Percentiles rank a stretch among this genome's conserved stretches.
Evolutionary conservation across 2,888 invertebrate genomes (phyloP).

Genomic region (Chironomus tentans): DNA sequence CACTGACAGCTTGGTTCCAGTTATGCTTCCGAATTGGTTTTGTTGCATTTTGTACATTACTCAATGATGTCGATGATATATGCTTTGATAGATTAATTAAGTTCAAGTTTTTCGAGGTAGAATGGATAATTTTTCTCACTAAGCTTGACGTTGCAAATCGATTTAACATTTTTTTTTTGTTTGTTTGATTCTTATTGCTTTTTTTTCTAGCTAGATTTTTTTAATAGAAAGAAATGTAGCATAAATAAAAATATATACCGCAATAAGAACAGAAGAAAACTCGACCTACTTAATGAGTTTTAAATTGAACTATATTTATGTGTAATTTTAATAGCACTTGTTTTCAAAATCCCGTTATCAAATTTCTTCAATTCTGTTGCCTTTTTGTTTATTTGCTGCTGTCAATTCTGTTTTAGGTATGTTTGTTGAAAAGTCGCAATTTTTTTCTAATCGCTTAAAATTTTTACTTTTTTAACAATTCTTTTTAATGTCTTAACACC

Average conservation of each 20-base stretch:
- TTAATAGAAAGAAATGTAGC: background rate
- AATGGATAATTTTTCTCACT: background rate
- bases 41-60: conserved; percentile 10
- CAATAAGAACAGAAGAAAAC: background rate
- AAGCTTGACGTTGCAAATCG: background rate
- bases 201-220: background rate
- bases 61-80: background rate
- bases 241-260: background rate
- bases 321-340: too few species aligned
- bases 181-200: background rate
- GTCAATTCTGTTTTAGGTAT: too few species aligned
- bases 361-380: too few species aligned
- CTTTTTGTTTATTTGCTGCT: too few species aligned
- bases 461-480: too few species aligned
- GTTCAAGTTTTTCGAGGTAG: background rate
- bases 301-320: too few species aligned
- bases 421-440: too few species aligned
- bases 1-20: conserved; percentile 87
- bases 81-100: background rate
- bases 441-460: too few species aligned
- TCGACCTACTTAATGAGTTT: background rate
- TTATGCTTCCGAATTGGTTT: conserved; percentile 52
- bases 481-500: too few species aligned
- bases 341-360: too few species aligned
- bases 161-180: background rate